Base-by-base conservation (phyloP, 2,797 vertebrate genomes). In the Oryzias dopingdopingensis region DNA sequence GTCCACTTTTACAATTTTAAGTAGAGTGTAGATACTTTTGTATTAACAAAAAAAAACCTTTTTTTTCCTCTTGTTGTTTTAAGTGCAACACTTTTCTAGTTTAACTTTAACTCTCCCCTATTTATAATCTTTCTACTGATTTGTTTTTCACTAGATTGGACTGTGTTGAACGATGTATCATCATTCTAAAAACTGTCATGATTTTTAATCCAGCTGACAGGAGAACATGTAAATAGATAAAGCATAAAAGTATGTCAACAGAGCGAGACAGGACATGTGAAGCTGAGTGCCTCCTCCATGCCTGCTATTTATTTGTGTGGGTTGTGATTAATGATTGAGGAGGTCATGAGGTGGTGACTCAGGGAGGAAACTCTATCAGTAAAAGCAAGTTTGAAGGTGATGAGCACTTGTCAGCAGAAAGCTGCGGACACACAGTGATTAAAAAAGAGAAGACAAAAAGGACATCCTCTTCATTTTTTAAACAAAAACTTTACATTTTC, bases 281-380 rank as follows among this genome's bases (percentile, higher is more conserved):
- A 57, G 48, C 54, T 67, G 32, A 67, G 45, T 47, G 51, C 67
- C 65, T 66, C 49, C 70, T 50, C 6, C 37, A 59, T 49, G 44
- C 41, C 63, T 60, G 74, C 67, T 81, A 74, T 79, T 84, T 81
- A 79, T 86, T 84, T 83, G 70, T 70, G 20, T 59, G 73, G 59
- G 66, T 67, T 64, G 47, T 67, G 72, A 83, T 74, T 81, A 79
- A 84, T 80, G 84, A 76, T 5, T 23, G 37, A 42, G 57, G 49
- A 51, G 76, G 79, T 67, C 76, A 59, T 0, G 29, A 65, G 74
- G 67, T 62, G 49, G 52, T 54, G 73, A 76, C 55, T 76, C 44
- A 18, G 55, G 49, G 56, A 74, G 71, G 62, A 79, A 59, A 54
- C 41, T 1, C 67, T 59, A 74, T 74, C 73, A 75, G 73, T 70